A percentile compares a stretch with the other conserved stretches of the same genome.
Evolutionary conservation across 1,140 invertebrate genomes (phyloP).

Genomic region (Notospermus geniculatus): DNA sequence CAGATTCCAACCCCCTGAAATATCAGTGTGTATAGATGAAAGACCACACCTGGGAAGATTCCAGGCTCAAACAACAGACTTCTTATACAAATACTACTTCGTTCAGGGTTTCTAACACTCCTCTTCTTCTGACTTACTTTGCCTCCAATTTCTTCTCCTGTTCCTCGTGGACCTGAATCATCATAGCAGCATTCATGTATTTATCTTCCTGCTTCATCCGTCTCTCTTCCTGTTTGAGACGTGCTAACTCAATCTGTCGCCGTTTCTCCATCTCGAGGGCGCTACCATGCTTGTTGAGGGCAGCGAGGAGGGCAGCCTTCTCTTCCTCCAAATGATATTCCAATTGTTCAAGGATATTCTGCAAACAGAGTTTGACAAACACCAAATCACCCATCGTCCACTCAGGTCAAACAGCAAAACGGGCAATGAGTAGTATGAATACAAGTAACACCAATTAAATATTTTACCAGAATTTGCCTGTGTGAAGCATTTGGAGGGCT

Average conservation of each 20-base stretch:
- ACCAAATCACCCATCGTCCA: background rate
- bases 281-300: constrained; percentile 30
- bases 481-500: no score
- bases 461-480: no score
- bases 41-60: no score
- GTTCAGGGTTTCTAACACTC: constrained; percentile 42
- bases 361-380: constrained; percentile 9
- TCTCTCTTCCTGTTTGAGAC: constrained; percentile 25
- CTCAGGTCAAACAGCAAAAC: no score
- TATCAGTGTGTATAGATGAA: no score
- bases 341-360: constrained; percentile 47
- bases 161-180: constrained; percentile 34
- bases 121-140: constrained; percentile 24
- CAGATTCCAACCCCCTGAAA: no score
- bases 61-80: no score
- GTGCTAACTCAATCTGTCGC: constrained; percentile 36
- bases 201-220: constrained; percentile 38
- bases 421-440: no score
- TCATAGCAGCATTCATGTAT: constrained; percentile 34
- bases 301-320: constrained; percentile 34
- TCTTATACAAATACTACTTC: no score
- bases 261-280: constrained; percentile 29
- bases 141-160: constrained; percentile 24
- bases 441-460: no score
- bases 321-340: constrained; percentile 44